A percentile compares a stretch with the other conserved stretches of the same genome.
Conservation (phyloP, 1,140 invertebrate genomes). For the Samia ricini region DNA sequence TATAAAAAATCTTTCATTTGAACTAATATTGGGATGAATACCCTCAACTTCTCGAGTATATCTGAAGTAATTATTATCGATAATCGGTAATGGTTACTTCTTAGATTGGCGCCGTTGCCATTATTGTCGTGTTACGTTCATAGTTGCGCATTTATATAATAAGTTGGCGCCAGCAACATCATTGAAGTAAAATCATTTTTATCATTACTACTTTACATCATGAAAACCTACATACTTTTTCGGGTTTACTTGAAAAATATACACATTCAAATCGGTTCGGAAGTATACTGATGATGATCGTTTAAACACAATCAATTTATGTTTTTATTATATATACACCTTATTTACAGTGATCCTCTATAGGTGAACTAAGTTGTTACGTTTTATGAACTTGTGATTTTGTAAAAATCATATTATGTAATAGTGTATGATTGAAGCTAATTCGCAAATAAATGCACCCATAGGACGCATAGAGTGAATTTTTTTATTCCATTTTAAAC, state of each 20-base stretch:
- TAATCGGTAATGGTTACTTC: constrained; percentile 53
- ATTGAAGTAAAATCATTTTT: constrained; percentile 2
- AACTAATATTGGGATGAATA: constrained; percentile 23
- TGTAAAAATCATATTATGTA: neutral
- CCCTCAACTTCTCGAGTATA: constrained; percentile 33
- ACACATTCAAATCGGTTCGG: too few relatives aligned
- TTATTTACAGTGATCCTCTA: neutral
- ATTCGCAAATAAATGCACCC: too few relatives aligned
- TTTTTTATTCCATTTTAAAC: too few relatives aligned
- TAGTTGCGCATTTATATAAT: constrained; percentile 29
- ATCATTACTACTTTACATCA: neutral
- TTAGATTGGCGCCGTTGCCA: constrained; percentile 54
- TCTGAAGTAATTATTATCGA: constrained; percentile 50
- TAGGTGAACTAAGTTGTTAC: neutral
- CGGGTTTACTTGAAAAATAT: too few relatives aligned
- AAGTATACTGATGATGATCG: too few relatives aligned
- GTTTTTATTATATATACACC: too few relatives aligned
- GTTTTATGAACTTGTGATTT: neutral
- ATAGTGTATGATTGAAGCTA: too few relatives aligned
- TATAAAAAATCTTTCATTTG: neutral
- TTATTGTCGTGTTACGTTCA: constrained; percentile 49
- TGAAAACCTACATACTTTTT: too few relatives aligned
- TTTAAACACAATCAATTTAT: too few relatives aligned
- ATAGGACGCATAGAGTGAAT: too few relatives aligned
- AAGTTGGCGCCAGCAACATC: constrained; percentile 3